Evolutionary conservation across 2,888 invertebrate species (phyloP), one percentile per base, ranked within the genome.

Genomic region (Mycalesis mineus): DNA sequence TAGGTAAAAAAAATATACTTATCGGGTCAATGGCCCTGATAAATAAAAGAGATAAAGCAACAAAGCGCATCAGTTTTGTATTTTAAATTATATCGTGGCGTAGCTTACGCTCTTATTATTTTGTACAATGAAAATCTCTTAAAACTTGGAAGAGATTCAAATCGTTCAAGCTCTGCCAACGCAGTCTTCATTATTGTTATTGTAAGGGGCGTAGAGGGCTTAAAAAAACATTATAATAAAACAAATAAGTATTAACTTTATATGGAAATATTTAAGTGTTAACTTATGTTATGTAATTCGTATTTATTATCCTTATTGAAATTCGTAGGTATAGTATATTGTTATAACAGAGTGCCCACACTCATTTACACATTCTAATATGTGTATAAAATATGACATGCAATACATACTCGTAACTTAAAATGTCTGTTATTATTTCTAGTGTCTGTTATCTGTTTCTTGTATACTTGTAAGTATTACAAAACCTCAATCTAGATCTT

Each of bases 61-160:
- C 13, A 29, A 28, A 44, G 13, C 8, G 17, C 13, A 47, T 15
- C 31, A 47, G 47, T 45, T 28, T 4, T 15, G 17, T 42, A n/a
- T n/a, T 42, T 45, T 31, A 45, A 45, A 31, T 45, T 45, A 45
- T 11, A 37, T 29, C 36, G 14, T 36, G 11, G 54, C 9, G 37
- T 28, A 54, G 22, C 54, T 45, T 54, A 44, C 11, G 63, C 55
- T 64, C 65, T 65, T 71, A 67, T 82, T 83, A 82, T 81, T 79
- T 80, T 69, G 70, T 62, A 71, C 74, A 77, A 78, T 80, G 76
- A 79, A 85, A 79, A 80, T 74, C 79, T 75, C 77, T 84, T 83
- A 80, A 83, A 80, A 83, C 72, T 85, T 86, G 85, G 82, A 84
- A 70, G 69, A 65, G 69, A 70, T 83, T 86, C 84, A 84, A 77